Base-by-base conservation (phyloP, 2,888 invertebrate genomes). In the Gymnoscelis rufifasciata region DNA sequence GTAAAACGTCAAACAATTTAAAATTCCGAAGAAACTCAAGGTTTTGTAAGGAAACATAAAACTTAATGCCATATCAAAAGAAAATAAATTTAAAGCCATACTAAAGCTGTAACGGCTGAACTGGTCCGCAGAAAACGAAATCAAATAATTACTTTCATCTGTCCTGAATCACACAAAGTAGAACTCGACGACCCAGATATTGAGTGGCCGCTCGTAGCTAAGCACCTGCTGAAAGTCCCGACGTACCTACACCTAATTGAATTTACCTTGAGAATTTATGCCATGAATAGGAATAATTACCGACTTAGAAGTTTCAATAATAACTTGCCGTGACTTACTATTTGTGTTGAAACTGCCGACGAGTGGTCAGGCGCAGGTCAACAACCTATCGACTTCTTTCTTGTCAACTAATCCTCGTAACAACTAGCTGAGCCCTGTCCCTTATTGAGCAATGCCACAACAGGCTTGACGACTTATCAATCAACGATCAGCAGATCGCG, bases 91-190 rank as follows among this genome's bases (percentile, higher is more conserved):
- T 14, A 38, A 37, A 37, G 56, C 52, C 45, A 43, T 48, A 51
- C 35, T 51, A 54, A 52, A 51, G 59, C 54, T 60, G 56, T 56
- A 44, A 44, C 38, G 26, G 14, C 36, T 43, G 61, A 76, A 78
- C 78, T 66, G 72, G 77, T 74, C 66, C 56, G 66, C 71, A 65
- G 78, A 80, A 79, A 82, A 76, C 74, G 78, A 79, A 77, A 78
- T 71, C 67, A 61, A 62, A 72, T 79, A 78, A 80, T 81, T 78
- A 76, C 81, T 80, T 79, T 81, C 80, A 76, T 79, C 69, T 71
- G 63, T 65, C 62, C 68, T 59, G 60, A 68, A 67, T 61, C 63
- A 41, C 60, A 57, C 64, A 61, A 69, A 69, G 66, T 71, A 62
- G 68, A 62, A 58, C 66, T 62, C 58, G 51, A 30, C 66, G 66